A percentile compares a stretch with the other conserved stretches of the same genome.
These are phyloP conservation scores for Drosophila paranaensis DNA, from an alignment of 2,888 invertebrate genomes.

Conservation along the genomic window DNA sequence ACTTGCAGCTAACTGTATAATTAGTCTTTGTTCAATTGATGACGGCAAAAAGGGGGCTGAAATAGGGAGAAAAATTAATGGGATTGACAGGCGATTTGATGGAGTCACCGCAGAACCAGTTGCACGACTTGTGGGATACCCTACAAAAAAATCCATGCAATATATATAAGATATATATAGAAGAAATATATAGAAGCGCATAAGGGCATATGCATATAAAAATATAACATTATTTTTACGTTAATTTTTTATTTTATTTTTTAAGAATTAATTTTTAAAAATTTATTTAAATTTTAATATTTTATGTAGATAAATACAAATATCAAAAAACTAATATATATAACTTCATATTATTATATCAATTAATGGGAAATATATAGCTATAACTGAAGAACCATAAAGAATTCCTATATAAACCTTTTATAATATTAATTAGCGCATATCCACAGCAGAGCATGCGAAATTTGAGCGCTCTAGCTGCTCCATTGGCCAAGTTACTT, in stretches of 20 bases:
- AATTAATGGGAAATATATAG: too few relatives aligned
- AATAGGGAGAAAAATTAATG: slow-evolving; percentile 8
- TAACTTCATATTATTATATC: too few relatives aligned
- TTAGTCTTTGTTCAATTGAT: slow-evolving; percentile 64
- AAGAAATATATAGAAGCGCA: too few relatives aligned
- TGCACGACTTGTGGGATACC: neutral
- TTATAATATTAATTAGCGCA: neutral
- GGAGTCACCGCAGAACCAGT: slow-evolving; percentile 18
- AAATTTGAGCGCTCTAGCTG: neutral
- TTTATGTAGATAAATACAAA: too few relatives aligned
- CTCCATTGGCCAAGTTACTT: neutral
- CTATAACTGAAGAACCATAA: neutral
- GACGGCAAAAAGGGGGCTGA: slow-evolving; percentile 16
- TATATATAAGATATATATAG: neutral
- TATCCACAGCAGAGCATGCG: too few relatives aligned
- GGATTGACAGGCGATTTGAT: slow-evolving; percentile 70
- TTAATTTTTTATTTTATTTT: too few relatives aligned
- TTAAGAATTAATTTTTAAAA: too few relatives aligned
- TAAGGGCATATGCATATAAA: too few relatives aligned
- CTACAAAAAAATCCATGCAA: neutral
- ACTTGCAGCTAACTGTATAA: slow-evolving; percentile 47
- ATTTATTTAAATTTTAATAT: too few relatives aligned
- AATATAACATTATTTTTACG: too few relatives aligned
- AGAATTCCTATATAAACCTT: too few relatives aligned
- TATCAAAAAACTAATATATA: too few relatives aligned